phyloP scores from a whole-genome alignment of 1,140 invertebrate species.

The Globodera ellingtonae region DNA sequence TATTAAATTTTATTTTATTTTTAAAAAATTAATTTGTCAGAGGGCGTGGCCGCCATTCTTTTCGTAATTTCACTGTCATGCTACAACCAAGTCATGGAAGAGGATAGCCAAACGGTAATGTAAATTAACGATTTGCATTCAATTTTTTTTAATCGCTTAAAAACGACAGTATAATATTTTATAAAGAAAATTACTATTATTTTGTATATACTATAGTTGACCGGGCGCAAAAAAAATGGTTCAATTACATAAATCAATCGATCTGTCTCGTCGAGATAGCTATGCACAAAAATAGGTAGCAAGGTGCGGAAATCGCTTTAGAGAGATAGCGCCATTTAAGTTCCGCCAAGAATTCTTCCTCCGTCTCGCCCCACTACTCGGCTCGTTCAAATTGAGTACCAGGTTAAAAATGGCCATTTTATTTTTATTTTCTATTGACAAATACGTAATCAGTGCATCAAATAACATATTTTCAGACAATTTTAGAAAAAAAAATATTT shows the following conservation, averaged over 20 bases:
- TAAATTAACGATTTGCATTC: neutral
- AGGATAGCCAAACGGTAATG: conserved; percentile 25
- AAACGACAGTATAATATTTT: neutral
- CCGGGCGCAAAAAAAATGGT: neutral
- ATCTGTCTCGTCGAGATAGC: neutral
- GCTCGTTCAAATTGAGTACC: neutral
- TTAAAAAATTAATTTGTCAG: neutral
- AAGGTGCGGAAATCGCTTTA: no score
- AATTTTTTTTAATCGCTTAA: neutral
- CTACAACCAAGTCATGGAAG: conserved; percentile 35
- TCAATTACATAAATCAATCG: neutral
- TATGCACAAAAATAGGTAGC: no score
- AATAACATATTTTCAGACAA: no score
- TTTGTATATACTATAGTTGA: neutral
- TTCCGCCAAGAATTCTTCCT: neutral
- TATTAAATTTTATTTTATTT: neutral
- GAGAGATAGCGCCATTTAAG: no score
- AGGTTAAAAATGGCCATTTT: neutral
- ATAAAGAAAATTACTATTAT: no score
- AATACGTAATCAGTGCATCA: no score
- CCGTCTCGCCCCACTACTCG: neutral
- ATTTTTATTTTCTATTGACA: no score
- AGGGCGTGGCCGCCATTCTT: conserved; percentile 37
- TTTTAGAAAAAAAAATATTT: no score
- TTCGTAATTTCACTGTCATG: conserved; percentile 37